Evolutionary conservation across 2,113 vertebrate genomes (phyloP).

Genomic region (Lampris incognitus): DNA sequence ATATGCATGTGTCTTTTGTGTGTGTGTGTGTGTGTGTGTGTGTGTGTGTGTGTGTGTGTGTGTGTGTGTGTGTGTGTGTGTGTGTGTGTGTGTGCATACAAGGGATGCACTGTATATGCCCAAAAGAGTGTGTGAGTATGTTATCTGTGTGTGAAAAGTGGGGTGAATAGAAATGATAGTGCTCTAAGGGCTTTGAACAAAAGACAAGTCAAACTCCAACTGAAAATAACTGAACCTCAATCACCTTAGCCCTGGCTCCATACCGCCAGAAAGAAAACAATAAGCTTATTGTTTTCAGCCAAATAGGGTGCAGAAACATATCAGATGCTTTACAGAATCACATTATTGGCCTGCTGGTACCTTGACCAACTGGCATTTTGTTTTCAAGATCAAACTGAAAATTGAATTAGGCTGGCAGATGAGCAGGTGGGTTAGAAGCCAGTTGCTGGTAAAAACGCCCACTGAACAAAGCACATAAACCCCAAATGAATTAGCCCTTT

Average conservation of each 20-base stretch:
- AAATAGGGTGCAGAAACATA: background rate
- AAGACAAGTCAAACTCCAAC: conserved; percentile 16
- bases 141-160: background rate
- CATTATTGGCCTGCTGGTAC: conserved; percentile 1
- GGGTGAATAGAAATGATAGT: background rate
- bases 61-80: background rate
- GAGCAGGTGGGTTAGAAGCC: background rate
- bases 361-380: background rate
- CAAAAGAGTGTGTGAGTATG: background rate
- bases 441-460: background rate
- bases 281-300: background rate
- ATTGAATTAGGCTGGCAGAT: background rate
- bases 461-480: too few relatives aligned
- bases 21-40: background rate
- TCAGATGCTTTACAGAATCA: background rate
- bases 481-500: too few relatives aligned
- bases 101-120: too few relatives aligned
- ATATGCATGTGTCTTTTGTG: background rate
- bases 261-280: background rate
- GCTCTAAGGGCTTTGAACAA: conserved; percentile 12
- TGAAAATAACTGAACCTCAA: conserved; percentile 4
- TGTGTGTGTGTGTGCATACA: background rate
- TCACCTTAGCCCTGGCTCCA: background rate
- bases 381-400: conserved; percentile 2
- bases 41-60: background rate